Percentiles rank a stretch among this genome's conserved stretches.
Conservation (phyloP, 2,797 vertebrate genomes). For the Uromys caudimaculatus region DNA sequence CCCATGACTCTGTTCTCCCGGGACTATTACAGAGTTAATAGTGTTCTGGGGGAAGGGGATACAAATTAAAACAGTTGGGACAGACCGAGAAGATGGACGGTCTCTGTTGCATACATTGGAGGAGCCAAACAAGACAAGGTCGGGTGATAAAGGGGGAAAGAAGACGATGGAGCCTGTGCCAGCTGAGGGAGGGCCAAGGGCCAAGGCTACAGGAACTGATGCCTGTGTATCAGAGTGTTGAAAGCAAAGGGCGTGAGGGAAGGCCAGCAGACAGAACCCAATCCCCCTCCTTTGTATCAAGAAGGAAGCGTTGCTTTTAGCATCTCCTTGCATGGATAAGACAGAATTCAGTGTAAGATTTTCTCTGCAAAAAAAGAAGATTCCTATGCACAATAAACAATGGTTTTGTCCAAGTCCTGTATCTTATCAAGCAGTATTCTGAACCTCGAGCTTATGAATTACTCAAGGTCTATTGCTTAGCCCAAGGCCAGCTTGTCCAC, state of each 20-base stretch:
- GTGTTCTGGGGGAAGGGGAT: neutral
- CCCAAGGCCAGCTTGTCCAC: neutral
- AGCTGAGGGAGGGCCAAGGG: too few relatives aligned
- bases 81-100: neutral
- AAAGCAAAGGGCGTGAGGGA: fast-evolving
- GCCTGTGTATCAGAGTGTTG: fast-evolving
- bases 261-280: neutral
- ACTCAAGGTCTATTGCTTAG: neutral
- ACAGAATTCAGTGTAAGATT: neutral
- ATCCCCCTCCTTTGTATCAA: neutral
- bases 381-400: neutral
- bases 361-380: neutral
- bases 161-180: too few relatives aligned
- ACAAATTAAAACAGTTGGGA: neutral
- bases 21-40: neutral
- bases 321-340: neutral
- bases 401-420: neutral
- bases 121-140: neutral
- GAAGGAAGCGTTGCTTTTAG: neutral
- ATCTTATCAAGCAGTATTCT: neutral
- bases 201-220: neutral
- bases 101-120: neutral
- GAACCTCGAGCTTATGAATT: neutral
- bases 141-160: fast-evolving
- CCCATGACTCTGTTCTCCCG: neutral